These are phyloP conservation scores for Thalassophryne amazonica DNA, from an alignment of 2,797 vertebrate genomes.

Conservation along the genomic window DNA sequence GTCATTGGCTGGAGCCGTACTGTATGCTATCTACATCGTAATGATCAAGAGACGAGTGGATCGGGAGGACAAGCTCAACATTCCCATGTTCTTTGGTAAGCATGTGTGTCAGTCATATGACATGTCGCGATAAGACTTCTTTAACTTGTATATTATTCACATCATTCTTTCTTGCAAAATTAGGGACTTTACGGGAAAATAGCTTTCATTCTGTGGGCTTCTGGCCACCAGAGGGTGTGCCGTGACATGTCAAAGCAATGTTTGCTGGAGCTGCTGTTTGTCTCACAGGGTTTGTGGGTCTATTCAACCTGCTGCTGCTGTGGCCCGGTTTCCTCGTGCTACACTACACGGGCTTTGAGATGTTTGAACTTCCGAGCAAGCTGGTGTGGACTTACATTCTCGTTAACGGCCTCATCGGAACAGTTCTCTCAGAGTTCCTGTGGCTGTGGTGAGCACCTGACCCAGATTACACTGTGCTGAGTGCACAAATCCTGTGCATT, in stretches of 20 bases:
- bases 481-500: no score
- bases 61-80: slow-evolving; percentile 94
- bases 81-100: slow-evolving; percentile 98
- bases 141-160: no score
- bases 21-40: slow-evolving; percentile 95
- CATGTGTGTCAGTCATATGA: background rate
- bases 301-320: slow-evolving; percentile 94
- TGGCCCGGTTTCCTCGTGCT: slow-evolving; percentile 96
- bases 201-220: background rate
- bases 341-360: slow-evolving; percentile 93
- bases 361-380: slow-evolving; percentile 92
- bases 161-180: no score
- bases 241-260: background rate
- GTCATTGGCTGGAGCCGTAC: slow-evolving; percentile 89
- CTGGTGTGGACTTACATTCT: slow-evolving; percentile 94
- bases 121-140: no score
- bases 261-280: slow-evolving; percentile 10
- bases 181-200: no score
- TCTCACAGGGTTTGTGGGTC: slow-evolving; percentile 89
- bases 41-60: slow-evolving; percentile 97
- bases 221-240: background rate
- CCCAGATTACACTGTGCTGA: no score
- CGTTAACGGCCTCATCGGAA: slow-evolving; percentile 94
- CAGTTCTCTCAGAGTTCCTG: slow-evolving; percentile 95
- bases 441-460: slow-evolving; percentile 88